Evolutionary conservation across 2,113 vertebrate genomes (phyloP).

Genomic region (Ophthalmolycus amberensis): DNA sequence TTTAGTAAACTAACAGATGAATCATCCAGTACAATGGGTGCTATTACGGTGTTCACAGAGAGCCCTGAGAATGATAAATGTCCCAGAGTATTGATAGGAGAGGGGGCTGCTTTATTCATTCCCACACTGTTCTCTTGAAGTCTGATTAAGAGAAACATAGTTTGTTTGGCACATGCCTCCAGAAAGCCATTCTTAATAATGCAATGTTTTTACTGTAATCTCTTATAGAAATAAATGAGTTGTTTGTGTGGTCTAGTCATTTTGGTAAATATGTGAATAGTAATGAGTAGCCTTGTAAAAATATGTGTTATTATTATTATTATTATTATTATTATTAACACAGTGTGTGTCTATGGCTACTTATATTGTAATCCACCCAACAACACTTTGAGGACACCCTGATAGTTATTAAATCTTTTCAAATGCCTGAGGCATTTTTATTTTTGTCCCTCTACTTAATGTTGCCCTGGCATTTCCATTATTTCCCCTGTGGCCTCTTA

Average conservation of each 20-base stretch:
- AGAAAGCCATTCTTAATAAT: background rate
- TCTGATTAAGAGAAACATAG: constrained; percentile 9
- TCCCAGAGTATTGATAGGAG: background rate
- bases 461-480: constrained; percentile 11
- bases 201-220: background rate
- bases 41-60: constrained; percentile 4
- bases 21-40: background rate
- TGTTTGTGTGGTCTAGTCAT: background rate
- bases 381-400: background rate
- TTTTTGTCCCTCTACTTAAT: constrained; percentile 32
- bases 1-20: constrained; percentile 19
- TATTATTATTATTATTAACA: background rate
- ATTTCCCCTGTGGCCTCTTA: constrained; percentile 25
- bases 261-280: background rate
- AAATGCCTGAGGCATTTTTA: constrained; percentile 18
- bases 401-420: constrained; percentile 17
- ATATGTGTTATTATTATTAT: too few relatives aligned
- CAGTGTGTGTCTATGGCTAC: background rate
- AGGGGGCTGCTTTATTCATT: background rate
- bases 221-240: background rate
- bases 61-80: constrained; percentile 17
- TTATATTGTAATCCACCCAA: background rate
- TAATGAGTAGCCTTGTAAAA: background rate
- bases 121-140: background rate
- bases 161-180: background rate